Evolutionary conservation across 1,140 invertebrate species (phyloP).

Genomic region (Drosophila prosaltans): DNA sequence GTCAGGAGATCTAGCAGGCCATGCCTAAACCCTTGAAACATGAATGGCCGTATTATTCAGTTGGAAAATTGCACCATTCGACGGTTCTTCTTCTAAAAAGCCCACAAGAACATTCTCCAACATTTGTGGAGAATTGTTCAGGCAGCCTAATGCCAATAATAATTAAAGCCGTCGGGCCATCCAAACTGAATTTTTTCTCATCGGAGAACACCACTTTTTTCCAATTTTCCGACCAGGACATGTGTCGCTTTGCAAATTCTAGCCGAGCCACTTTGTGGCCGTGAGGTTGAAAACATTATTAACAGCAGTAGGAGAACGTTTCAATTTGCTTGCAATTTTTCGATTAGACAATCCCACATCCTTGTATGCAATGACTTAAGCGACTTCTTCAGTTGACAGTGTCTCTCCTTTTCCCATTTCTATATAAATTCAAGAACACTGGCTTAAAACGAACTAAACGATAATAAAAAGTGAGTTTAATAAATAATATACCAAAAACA

Average conservation of each 20-base stretch:
- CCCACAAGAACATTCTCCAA: not conserved
- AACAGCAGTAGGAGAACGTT: constrained; percentile 1
- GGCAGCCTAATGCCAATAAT: not conserved
- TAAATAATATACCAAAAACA: too few relatives aligned
- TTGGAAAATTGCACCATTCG: not conserved
- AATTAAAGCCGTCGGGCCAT: not conserved
- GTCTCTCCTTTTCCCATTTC: too few relatives aligned
- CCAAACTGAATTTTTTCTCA: not conserved
- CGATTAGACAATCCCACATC: constrained; percentile 2
- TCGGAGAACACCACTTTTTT: not conserved
- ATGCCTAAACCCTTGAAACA: not conserved
- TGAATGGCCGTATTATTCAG: not conserved
- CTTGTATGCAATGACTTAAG: not conserved
- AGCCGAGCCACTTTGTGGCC: constrained; percentile 1
- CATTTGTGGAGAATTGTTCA: not conserved
- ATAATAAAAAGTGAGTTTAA: too few relatives aligned
- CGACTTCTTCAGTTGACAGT: too few relatives aligned
- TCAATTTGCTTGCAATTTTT: not conserved
- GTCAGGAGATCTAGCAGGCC: too few relatives aligned
- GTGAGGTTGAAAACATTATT: not conserved
- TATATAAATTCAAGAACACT: too few relatives aligned
- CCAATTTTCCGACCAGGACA: not conserved
- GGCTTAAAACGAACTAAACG: too few relatives aligned
- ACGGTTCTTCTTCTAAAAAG: not conserved
- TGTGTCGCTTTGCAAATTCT: not conserved